Evolutionary conservation across 2,888 invertebrate genomes (phyloP).

Genomic region (Amphipoea oculea): DNA sequence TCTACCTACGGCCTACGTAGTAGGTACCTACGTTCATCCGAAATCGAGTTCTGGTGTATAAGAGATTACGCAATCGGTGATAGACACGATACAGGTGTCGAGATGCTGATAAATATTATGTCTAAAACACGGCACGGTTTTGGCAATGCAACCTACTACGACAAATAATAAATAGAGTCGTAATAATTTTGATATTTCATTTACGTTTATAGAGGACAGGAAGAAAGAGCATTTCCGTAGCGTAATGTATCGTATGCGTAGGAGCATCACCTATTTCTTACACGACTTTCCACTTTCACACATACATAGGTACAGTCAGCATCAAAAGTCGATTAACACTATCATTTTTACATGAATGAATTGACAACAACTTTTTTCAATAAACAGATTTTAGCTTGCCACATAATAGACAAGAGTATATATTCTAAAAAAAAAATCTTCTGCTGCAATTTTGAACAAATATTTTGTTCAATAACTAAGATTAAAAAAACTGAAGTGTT

Average conservation of each 20-base stretch:
- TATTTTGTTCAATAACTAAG: no score
- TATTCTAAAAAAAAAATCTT: no score
- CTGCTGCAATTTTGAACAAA: no score
- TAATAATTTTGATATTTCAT: slow-evolving; percentile 49
- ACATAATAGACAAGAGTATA: no score
- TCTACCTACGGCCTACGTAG: slow-evolving; percentile 6
- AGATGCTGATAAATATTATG: slow-evolving; percentile 59
- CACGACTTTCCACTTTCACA: slow-evolving; percentile 54
- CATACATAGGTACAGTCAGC: slow-evolving; percentile 4
- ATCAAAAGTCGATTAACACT: no score
- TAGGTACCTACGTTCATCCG: slow-evolving; percentile 2
- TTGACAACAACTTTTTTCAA: no score
- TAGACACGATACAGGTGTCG: slow-evolving; percentile 59
- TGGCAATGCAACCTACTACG: slow-evolving; percentile 62
- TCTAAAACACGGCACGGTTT: slow-evolving; percentile 52
- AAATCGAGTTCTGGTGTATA: slow-evolving; percentile 25
- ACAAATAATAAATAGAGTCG: slow-evolving; percentile 51
- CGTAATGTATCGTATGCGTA: slow-evolving; percentile 22
- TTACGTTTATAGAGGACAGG: slow-evolving; percentile 30
- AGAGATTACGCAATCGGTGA: slow-evolving; percentile 55
- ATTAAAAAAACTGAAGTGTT: no score
- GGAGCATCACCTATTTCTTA: slow-evolving; percentile 46
- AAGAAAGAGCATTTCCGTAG: slow-evolving; percentile 59
- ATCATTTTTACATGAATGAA: no score
- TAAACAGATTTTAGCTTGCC: no score